phyloP scores from a whole-genome alignment of 2,113 vertebrate genomes.

The Struthio camelus region DNA sequence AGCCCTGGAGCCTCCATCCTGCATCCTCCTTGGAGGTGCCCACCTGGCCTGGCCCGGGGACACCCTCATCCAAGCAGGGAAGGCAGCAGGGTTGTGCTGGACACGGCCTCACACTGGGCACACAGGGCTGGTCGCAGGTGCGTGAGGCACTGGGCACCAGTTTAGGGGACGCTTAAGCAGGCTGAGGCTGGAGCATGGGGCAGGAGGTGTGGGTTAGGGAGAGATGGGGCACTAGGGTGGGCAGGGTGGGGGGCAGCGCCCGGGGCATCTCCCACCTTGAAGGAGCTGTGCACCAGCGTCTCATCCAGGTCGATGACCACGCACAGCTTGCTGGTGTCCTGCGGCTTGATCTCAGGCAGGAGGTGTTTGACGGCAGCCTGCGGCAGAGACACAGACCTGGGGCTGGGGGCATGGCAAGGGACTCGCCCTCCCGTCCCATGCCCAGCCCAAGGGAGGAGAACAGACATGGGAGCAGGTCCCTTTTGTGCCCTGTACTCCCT shows the following conservation, averaged over 20 bases:
- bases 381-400: neutral
- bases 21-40: too few species aligned
- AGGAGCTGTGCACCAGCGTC: slow-evolving; percentile 93
- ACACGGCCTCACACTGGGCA: too few species aligned
- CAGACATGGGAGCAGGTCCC: neutral
- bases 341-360: slow-evolving; percentile 83
- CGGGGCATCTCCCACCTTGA: slow-evolving; percentile 81
- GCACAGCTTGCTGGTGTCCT: slow-evolving; percentile 90
- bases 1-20: neutral
- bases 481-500: rapidly evolving
- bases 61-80: neutral
- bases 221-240: neutral
- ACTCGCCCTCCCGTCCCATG: neutral
- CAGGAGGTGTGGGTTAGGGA: neutral
- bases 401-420: rapidly evolving
- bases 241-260: neutral
- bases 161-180: neutral
- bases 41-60: neutral
- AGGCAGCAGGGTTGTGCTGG: neutral
- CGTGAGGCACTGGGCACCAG: too few species aligned
- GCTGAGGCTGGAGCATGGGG: rapidly evolving
- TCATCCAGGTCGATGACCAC: slow-evolving; percentile 95
- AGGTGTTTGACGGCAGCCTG: slow-evolving; percentile 83
- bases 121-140: neutral
- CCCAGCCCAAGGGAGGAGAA: neutral